Evolutionary conservation across 2,888 invertebrate genomes (phyloP), one percentile per base, ranked within the genome.

Genomic region (Holacanthella duospinosa): DNA sequence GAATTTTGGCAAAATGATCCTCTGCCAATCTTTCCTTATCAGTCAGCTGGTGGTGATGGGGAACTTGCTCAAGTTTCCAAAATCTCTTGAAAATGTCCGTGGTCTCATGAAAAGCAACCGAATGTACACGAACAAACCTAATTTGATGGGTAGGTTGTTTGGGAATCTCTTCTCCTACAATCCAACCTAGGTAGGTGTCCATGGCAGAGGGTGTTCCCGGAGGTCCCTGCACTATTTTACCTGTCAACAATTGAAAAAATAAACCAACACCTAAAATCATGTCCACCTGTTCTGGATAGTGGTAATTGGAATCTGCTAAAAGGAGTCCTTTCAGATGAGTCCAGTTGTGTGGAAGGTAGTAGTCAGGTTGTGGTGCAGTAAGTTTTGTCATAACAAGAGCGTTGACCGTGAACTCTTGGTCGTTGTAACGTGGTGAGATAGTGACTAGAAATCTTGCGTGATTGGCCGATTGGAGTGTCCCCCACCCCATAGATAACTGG

Each of bases 1-100:
- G 60, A 26, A 62, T 64, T 0, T 19, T 0, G 1, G 12, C 1
- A 26, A 66, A 68, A 29, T 65, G 64, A 1, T 63, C n/a, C n/a
- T 65, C 63, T 27, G 62, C 63, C 1, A 28, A 1, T 58, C 24
- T 16, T 56, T 65, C 67, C 29, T 67, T 64, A 2, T 24, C 26
- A n/a, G n/a, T 2, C 9, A 12, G 1, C 2, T 53, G 54, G n/a
- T n/a, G n/a, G n/a, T n/a, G n/a, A n/a, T n/a, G n/a, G n/a, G n/a
- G n/a, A 1, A 56, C 24, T 6, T 62, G 29, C 25, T 66, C 66
- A 2, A 61, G 1, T 58, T 63, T 60, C 66, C 66, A 66, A 28
- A 66, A 66, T 26, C 29, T 36, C 24, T 25, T 4, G 6, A 64
- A n/a, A 21, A 16, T 36, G 9, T 36, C 9, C 36, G 6, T 16